Conservation (phyloP, 2,797 vertebrate genomes). For the Parotocinclus haroldoi region DNA sequence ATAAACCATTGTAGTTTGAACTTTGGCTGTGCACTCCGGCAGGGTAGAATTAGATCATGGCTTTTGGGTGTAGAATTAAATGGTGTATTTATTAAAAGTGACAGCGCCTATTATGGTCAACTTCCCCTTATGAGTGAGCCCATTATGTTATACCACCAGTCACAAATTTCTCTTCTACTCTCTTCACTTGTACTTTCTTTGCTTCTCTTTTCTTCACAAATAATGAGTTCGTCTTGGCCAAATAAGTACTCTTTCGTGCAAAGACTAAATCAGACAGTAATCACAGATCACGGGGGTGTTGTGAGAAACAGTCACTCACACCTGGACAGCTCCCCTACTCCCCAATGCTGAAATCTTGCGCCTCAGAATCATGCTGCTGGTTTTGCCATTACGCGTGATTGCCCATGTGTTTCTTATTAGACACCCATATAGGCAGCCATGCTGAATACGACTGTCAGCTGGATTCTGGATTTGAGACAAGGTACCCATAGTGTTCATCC, state of each 20-base stretch:
- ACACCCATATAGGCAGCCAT: slow-evolving; percentile 35
- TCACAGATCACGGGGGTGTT: slow-evolving; percentile 59
- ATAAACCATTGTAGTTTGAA: slow-evolving; percentile 25
- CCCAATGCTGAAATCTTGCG: slow-evolving; percentile 16
- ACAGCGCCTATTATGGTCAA: slow-evolving; percentile 27
- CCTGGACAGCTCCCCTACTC: slow-evolving; percentile 54
- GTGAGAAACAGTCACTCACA: slow-evolving; percentile 55
- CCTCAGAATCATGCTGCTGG: slow-evolving; percentile 46
- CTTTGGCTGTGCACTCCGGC: slow-evolving; percentile 1
- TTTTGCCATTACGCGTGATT: slow-evolving; percentile 62
- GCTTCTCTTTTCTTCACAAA: not conserved
- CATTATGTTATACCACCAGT: not conserved
- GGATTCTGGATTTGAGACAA: slow-evolving; percentile 10
- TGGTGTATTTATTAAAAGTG: slow-evolving; percentile 47
- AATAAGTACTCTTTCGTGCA: slow-evolving; percentile 53
- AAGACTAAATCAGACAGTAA: slow-evolving; percentile 50
- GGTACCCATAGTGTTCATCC: slow-evolving; percentile 9
- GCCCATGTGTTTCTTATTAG: slow-evolving; percentile 61
- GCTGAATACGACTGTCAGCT: slow-evolving; percentile 14
- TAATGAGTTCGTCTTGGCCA: not conserved
- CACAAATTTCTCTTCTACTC: too few relatives aligned
- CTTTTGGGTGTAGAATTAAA: slow-evolving; percentile 26
- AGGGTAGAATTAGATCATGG: slow-evolving; percentile 30
- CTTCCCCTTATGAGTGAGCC: slow-evolving; percentile 1
- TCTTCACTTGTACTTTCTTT: too few relatives aligned